Base-by-base conservation (phyloP, 2,113 vertebrate genomes). In the Microcebus jonahi region DNA sequence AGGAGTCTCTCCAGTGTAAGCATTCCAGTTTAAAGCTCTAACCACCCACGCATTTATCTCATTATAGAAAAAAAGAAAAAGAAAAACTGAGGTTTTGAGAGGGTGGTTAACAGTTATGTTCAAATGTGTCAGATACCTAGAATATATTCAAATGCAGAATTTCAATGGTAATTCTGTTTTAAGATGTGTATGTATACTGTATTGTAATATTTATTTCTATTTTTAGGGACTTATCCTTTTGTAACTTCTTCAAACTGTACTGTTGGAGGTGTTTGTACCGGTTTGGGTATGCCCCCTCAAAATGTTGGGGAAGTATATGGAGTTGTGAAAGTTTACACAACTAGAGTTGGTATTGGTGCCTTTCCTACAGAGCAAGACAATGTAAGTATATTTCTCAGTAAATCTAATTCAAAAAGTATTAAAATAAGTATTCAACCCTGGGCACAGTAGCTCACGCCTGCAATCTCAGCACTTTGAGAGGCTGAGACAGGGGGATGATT, bases 181-280 rank as follows among this genome's bases (percentile, higher is more conserved):
- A 57, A 50, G 86, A 42, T 25, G 0, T 67, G 8, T 91, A 0
- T 18, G 4, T 27, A 2, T 76, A 75, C 14, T 55, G 8, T 82
- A 71, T 90, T 67, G 45, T 94, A 79, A 71, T 96, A 11, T 42
- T 53, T 96, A 82, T 84, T 94, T 97, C 68, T 91, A 0, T 90
- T 98, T 98, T 57, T 97, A 99, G 99, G 99, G 31, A 99, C 99
- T 2, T 99, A 99, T 36, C 99, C 99, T 13, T 99, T 99, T 91
- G 99, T 99, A 97, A 99, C 99, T 4, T 99, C 99, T 8, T 99
- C 99, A 48, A 99, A 99, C 98, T 99, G 99, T 97, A 99, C 99
- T 2, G 99, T 99, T 97, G 99, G 99, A 68, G 99, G 99, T 6
- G 99, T 99, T 65, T 99, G 99, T 88, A 99, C 99, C 0, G 99